These are phyloP conservation scores for Herminia tarsipennalis DNA, from an alignment of 2,888 invertebrate genomes.

Conservation along the genomic window DNA sequence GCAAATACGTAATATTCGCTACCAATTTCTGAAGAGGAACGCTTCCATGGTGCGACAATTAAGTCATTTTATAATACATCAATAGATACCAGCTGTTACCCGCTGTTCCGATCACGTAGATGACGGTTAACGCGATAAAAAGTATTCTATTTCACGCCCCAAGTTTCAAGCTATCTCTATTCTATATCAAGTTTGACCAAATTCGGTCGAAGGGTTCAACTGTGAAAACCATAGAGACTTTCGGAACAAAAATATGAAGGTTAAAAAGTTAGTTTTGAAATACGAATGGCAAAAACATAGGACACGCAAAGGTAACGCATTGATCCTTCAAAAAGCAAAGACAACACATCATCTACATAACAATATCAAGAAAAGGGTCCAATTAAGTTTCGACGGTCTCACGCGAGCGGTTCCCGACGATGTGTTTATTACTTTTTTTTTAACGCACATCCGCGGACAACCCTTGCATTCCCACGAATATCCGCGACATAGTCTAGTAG, in stretches of 20 bases:
- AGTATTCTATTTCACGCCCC: no score
- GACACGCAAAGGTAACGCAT: background rate
- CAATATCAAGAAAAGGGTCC: constrained; percentile 43
- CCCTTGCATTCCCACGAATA: constrained; percentile 68
- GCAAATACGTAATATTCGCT: no score
- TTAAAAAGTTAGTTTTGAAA: no score
- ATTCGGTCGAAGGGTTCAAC: background rate
- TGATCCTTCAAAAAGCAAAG: constrained; percentile 9
- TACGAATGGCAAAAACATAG: background rate
- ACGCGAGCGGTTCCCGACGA: constrained; percentile 46
- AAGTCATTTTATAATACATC: no score
- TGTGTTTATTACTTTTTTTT: constrained; percentile 44
- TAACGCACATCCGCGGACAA: constrained; percentile 45
- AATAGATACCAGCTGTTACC: no score
- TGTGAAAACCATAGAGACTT: no score
- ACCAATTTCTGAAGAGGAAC: no score
- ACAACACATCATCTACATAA: constrained; percentile 35
- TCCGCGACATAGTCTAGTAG: constrained; percentile 46
- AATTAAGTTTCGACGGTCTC: constrained; percentile 53
- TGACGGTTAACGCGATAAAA: no score
- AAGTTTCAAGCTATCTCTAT: no score
- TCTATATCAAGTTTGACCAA: background rate
- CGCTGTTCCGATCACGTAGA: no score
- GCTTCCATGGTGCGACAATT: no score
- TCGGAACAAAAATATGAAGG: no score